Percentiles rank a stretch among this genome's conserved stretches.
Evolutionary conservation across 2,888 invertebrate genomes (phyloP).

Genomic region (Drosophila atroscutellata): DNA sequence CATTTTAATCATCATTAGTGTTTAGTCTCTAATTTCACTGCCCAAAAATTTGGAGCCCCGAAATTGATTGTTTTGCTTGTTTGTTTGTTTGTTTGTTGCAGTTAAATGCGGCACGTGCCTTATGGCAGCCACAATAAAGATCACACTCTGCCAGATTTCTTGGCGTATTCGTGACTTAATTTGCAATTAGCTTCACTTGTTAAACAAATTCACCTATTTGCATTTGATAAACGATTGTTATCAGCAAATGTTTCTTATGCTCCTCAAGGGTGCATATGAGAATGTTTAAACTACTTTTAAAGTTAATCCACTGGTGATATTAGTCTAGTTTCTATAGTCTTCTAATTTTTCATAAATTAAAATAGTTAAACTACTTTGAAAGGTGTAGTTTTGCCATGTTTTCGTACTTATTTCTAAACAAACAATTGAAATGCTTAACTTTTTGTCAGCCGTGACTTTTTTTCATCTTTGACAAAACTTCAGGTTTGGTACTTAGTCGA

Average conservation of each 20-base stretch:
- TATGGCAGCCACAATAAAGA: neutral
- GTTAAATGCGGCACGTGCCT: constrained; percentile 48
- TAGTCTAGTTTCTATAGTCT: neutral
- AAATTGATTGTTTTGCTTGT: neutral
- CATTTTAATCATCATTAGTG: constrained; percentile 48
- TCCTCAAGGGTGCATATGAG: neutral
- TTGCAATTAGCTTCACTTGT: constrained; percentile 38
- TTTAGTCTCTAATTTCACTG: constrained; percentile 55
- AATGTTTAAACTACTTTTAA: neutral
- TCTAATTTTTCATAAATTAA: neutral
- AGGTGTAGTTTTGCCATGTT: neutral
- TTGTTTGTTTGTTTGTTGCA: constrained; percentile 24
- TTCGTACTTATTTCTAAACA: neutral
- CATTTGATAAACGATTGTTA: constrained; percentile 37
- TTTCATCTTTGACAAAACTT: neutral
- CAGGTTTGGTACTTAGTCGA: neutral
- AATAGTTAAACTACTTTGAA: neutral
- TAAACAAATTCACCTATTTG: constrained; percentile 28
- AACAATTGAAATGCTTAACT: neutral
- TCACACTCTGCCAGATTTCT: constrained; percentile 16
- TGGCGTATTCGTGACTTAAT: constrained; percentile 15
- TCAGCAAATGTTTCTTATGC: neutral
- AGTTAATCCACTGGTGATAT: neutral
- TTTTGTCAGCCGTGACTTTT: neutral
- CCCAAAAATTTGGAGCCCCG: constrained; percentile 18